Conservation (phyloP, 2,113 vertebrate species). For the Hymenochirus boettgeri region DNA sequence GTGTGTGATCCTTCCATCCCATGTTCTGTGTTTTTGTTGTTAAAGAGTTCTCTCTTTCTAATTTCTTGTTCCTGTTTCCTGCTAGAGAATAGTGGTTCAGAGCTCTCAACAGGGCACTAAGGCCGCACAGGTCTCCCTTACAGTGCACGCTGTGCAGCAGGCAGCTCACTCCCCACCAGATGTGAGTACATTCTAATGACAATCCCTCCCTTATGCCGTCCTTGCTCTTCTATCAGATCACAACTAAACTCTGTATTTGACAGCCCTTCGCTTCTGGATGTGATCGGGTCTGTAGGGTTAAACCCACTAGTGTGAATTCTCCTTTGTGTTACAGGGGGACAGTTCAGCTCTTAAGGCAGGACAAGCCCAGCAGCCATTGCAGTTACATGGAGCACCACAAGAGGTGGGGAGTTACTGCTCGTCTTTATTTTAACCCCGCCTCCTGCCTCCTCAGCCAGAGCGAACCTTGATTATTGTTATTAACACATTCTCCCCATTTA, state of each 20-base stretch:
- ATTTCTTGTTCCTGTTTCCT: not conserved
- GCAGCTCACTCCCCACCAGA: constrained; percentile 59
- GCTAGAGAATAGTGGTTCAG: constrained; percentile 59
- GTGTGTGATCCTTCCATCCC: not conserved
- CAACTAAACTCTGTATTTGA: too few species aligned
- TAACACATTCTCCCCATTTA: too few species aligned
- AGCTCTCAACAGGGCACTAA: constrained; percentile 49
- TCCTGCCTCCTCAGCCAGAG: too few species aligned
- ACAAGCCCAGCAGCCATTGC: constrained; percentile 67
- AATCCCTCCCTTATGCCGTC: too few species aligned
- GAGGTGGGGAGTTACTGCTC: constrained; percentile 5
- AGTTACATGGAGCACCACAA: constrained; percentile 61
- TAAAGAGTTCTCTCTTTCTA: not conserved
- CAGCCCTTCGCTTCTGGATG: too few species aligned
- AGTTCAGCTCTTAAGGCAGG: constrained; percentile 70
- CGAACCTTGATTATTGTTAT: too few species aligned
- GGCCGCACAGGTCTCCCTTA: constrained; percentile 52
- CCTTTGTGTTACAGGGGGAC: constrained; percentile 64
- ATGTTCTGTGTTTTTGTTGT: too few species aligned
- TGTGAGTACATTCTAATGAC: constrained; percentile 48
- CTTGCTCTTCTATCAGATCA: too few species aligned
- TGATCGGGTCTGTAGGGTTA: too few species aligned
- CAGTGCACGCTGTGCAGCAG: constrained; percentile 50
- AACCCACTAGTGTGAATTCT: too few species aligned
- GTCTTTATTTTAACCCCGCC: too few species aligned